Conservation (phyloP, 2,888 invertebrate genomes). For the Calephelis perditalis region DNA sequence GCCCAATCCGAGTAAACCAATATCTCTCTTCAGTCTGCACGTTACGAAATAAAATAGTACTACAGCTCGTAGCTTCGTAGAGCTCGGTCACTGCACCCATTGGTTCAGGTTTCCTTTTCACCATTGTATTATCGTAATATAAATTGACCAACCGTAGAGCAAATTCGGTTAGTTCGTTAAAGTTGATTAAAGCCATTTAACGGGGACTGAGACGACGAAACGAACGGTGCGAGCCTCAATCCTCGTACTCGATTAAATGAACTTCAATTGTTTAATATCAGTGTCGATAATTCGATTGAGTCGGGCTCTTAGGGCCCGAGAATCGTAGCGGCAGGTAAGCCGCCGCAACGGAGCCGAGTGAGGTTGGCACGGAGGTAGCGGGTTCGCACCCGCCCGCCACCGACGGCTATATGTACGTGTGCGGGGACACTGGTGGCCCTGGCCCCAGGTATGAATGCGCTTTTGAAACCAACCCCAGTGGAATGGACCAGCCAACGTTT, state of each 20-base stretch:
- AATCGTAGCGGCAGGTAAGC: constrained; percentile 41
- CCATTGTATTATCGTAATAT: constrained; percentile 73
- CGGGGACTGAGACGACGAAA: constrained; percentile 70
- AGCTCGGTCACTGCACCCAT: constrained; percentile 49
- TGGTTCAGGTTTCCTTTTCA: constrained; percentile 48
- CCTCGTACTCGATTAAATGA: constrained; percentile 65
- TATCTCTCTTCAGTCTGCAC: constrained; percentile 43
- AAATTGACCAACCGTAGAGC: constrained; percentile 78
- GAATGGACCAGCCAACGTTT: constrained; percentile 83
- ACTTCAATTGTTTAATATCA: constrained; percentile 72
- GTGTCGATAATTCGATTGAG: constrained; percentile 47
- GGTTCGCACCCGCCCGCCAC: constrained; percentile 67
- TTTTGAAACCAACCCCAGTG: constrained; percentile 48
- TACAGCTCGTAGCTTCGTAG: constrained; percentile 32
- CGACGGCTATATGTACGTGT: constrained; percentile 72
- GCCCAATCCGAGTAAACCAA: constrained; percentile 44
- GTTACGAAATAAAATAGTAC: constrained; percentile 51
- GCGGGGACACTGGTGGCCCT: constrained; percentile 52
- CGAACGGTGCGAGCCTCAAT: constrained; percentile 73
- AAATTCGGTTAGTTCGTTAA: constrained; percentile 79
- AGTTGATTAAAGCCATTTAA: constrained; percentile 79
- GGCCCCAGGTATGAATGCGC: constrained; percentile 64
- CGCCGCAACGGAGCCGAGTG: constrained; percentile 69
- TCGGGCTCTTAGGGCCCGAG: constrained; percentile 39
- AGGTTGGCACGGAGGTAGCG: constrained; percentile 68